Evolutionary conservation across 2,113 vertebrate genomes (phyloP), one percentile per base, ranked within the genome.

Genomic region (Penelope pileata): DNA sequence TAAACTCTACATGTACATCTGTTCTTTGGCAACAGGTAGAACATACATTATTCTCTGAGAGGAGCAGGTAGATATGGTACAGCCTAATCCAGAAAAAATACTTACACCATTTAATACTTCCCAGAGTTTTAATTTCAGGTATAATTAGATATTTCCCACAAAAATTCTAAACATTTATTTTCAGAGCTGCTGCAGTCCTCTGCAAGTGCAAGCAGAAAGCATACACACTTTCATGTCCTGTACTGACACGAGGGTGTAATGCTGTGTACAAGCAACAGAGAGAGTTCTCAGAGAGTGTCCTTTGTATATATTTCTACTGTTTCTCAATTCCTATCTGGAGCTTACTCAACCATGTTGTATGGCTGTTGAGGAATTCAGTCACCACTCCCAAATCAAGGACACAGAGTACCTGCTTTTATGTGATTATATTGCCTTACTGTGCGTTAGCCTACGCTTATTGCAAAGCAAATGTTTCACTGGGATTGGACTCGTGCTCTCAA

Each of bases 161-260:
- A 60, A 54, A 50, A 6, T 60, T 50, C 12, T 23, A 78, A n/a
- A 9, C 0, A n/a, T 43, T 81, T 56, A 0, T 67, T 89, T 66
- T 47, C 16, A 47, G 40, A 89, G 10, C 4, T 42, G 29, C 12
- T 66, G 9, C 7, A 83, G 54, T 45, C 27, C 29, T 19, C 24
- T 56, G 11, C 42, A 66, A 67, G 18, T 26, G 32, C 16, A 40
- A 45, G 40, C 66, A 72, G 29, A 23, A 70, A 10, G 6, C 45
- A 6, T 22, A 6, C 11, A n/a, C n/a, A n/a, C n/a, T n/a, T n/a
- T n/a, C 27, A 83, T 32, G 3, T 23, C 24, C 12, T 29, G 4
- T 53, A 8, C n/a, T 4, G 3, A 36, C 53, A 24, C 16, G 12
- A 5, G 27, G 1, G 1, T 50, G 6, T 23, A 58, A 13, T 34